A percentile compares a stretch with the other conserved stretches of the same genome.
Evolutionary conservation across 2,888 invertebrate species (phyloP).

Genomic region (Ophion ellenae): DNA sequence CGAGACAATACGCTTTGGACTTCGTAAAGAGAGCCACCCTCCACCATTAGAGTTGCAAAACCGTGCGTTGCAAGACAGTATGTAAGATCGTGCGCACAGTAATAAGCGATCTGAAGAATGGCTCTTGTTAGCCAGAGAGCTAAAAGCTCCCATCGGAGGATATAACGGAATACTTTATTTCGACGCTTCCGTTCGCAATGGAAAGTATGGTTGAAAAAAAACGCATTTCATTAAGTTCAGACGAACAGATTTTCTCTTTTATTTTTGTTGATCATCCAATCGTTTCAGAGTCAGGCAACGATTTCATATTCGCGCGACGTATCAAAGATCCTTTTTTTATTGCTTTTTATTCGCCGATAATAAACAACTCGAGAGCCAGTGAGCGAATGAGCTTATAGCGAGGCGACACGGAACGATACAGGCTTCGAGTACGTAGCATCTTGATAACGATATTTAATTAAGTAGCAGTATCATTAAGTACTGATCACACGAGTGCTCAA

Average conservation of each 20-base stretch:
- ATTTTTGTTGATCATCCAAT: conserved; percentile 46
- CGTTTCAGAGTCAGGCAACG: conserved; percentile 38
- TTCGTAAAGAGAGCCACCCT: no score
- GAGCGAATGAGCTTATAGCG: conserved; percentile 62
- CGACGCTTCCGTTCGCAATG: not conserved
- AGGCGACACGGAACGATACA: conserved; percentile 48
- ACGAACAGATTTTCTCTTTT: conserved; percentile 20
- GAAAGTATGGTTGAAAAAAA: not conserved
- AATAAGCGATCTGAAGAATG: no score
- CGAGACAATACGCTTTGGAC: no score
- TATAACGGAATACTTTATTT: not conserved
- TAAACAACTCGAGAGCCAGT: conserved; percentile 62
- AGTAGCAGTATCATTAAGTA: conserved; percentile 10
- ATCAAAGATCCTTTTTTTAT: conserved; percentile 46
- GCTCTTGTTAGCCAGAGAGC: no score
- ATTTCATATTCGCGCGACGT: conserved; percentile 24
- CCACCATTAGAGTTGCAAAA: no score
- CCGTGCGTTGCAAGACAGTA: no score
- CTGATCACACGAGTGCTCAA: conserved; percentile 14
- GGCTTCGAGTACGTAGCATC: conserved; percentile 34
- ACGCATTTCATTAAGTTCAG: not conserved
- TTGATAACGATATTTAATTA: conserved; percentile 22
- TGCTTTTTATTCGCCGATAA: conserved; percentile 56
- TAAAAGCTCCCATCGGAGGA: no score
- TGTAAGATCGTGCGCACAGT: no score